phyloP scores from a whole-genome alignment of 1,140 invertebrate species.

The Venturia canescens region DNA sequence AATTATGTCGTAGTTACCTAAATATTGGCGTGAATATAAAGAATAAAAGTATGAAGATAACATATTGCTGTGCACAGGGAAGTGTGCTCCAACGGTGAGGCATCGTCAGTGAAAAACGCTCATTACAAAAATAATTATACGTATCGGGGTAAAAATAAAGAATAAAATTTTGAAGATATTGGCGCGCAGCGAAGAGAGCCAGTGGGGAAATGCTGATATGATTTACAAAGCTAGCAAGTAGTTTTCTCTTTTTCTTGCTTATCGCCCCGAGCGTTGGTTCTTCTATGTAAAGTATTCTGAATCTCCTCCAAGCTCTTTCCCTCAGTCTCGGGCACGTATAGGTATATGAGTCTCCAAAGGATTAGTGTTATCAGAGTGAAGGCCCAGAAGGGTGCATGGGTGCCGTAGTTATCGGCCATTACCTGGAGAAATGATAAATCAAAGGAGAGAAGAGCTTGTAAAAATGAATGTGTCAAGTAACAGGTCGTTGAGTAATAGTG shows the following conservation, averaged over 20 bases:
- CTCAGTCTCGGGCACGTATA: slow-evolving; percentile 82
- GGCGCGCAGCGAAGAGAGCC: background rate
- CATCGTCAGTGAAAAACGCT: too few relatives aligned
- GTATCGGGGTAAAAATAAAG: background rate
- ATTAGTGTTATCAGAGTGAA: slow-evolving; percentile 78
- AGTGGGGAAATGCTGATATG: background rate
- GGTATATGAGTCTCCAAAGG: slow-evolving; percentile 77
- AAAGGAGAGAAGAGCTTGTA: background rate
- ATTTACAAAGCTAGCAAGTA: slow-evolving; percentile 6
- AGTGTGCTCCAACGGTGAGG: too few relatives aligned
- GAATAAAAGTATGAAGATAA: background rate
- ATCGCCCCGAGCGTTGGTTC: background rate
- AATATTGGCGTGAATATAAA: too few relatives aligned
- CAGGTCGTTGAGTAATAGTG: background rate
- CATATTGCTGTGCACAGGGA: background rate
- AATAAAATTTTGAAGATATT: background rate
- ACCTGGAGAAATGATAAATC: slow-evolving; percentile 60
- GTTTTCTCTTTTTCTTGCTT: slow-evolving; percentile 15
- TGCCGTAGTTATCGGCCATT: slow-evolving; percentile 73
- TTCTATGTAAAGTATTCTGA: slow-evolving; percentile 54
- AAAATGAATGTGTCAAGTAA: background rate
- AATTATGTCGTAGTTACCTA: too few relatives aligned
- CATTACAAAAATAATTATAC: slow-evolving; percentile 11
- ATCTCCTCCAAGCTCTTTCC: slow-evolving; percentile 81
- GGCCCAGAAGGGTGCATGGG: slow-evolving; percentile 78